Conservation (phyloP, 2,888 invertebrate species). For the Eucriotettix oculatus region DNA sequence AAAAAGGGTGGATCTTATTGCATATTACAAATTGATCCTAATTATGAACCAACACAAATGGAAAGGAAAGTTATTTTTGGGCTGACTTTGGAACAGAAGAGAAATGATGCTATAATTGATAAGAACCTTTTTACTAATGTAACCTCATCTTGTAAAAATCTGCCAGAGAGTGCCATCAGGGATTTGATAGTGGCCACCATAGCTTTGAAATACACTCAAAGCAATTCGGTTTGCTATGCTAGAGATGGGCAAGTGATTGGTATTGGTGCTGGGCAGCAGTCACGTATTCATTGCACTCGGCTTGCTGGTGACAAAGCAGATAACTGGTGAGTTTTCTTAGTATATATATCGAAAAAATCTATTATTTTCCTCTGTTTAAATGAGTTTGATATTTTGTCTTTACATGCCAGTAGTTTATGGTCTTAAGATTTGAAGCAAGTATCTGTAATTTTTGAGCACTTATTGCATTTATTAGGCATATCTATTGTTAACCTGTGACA, state of each 20-base stretch:
- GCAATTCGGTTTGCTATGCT: slow-evolving; percentile 95
- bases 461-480: too few species aligned
- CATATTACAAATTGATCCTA: slow-evolving; percentile 59
- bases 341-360: too few species aligned
- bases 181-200: slow-evolving; percentile 93
- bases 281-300: slow-evolving; percentile 93
- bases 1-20: slow-evolving; percentile 46
- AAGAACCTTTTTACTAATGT: slow-evolving; percentile 61
- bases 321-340: slow-evolving; percentile 52
- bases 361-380: too few species aligned
- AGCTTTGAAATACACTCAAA: slow-evolving; percentile 93
- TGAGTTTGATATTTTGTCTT: too few species aligned
- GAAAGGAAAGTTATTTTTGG: slow-evolving; percentile 79
- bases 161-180: slow-evolving; percentile 60
- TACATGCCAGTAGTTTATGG: too few species aligned
- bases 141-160: slow-evolving; percentile 40
- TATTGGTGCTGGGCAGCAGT: slow-evolving; percentile 98
- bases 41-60: slow-evolving; percentile 59
- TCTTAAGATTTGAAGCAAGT: too few species aligned
- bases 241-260: slow-evolving; percentile 86
- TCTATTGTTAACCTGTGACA: too few species aligned
- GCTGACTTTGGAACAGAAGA: slow-evolving; percentile 65
- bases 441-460: too few species aligned
- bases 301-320: slow-evolving; percentile 94
- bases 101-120: slow-evolving; percentile 78